Evolutionary conservation across 64 coral and sea anemone species (phyloP), one percentile per base, ranked within the genome.

Genomic region (Dendrophyllia cribrosa): DNA sequence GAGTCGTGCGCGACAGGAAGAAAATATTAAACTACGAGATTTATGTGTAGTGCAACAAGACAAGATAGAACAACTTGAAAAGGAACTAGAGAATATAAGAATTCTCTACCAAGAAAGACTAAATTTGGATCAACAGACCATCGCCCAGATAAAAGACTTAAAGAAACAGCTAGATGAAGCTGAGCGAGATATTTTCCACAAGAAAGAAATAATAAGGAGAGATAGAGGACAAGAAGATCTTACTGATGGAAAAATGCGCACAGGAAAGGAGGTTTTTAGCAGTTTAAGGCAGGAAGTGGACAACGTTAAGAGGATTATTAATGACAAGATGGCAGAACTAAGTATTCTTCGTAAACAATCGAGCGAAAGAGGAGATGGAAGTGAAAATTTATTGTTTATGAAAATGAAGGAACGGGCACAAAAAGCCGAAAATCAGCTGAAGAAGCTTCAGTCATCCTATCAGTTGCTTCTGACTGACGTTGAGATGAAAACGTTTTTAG

Each of bases 101-200:
- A 78, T 43, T 13, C 51, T 82, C 47, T 87, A 75, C 50, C 69
- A 87, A 25, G 91, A 93, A 78, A 85, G 78, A 64, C 46, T 87
- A 15, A 70, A 78, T 14, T 78, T 93, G 64, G 74, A 82, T 6
- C 9, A 68, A 87, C 72, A 93, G 9, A 44, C 72, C 43, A 75
- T 87, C 26, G 58, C 76, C 23, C 71, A 77, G 19, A 52, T 67
- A 43, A 79, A 93, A 45, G 22, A 51, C 50, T 70, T 80, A 43
- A 90, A 66, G 71, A 91, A 83, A 61, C 74, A 79, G 46, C 66
- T 94, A 51, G 64, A 87, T 50, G 88, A 94, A 72, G 22, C 52
- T 20, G 65, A 62, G 43, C 10, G 22, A 70, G 49, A 74, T 43
- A 67, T 50, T 60, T 23, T 11, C 62, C 48, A 34, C 23, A 74